Evolutionary conservation across 2,888 invertebrate genomes (phyloP), one percentile per base, ranked within the genome.

Genomic region (Euphydryas editha): DNA sequence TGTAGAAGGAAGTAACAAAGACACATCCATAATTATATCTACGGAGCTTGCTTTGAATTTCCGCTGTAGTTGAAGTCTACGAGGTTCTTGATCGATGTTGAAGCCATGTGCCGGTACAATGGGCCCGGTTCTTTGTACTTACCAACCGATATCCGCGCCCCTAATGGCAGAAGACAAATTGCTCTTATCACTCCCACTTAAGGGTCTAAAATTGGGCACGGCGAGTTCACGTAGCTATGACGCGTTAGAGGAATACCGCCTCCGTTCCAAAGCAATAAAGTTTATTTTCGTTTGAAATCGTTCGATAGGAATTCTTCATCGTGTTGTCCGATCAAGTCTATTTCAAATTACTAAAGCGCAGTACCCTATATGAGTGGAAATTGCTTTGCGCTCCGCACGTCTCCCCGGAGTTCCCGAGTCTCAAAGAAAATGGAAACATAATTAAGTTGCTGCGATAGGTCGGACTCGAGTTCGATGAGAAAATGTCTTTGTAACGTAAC

Each of bases 131-230:
- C 54, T 49, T 62, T 39, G 37, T 39, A 62, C 56, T 58, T 36
- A 51, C 37, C 66, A 46, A 37, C 18, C 46, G 15, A 56, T 44
- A 44, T 58, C 60, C 62, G 58, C 65, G 66, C 64, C 68, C 69
- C 68, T 69, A 67, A 70, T 70, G 67, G 72, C 71, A 63, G 65
- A 62, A 71, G 73, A 72, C 75, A 74, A 74, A 74, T 73, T 72
- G 70, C 73, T 68, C 71, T 73, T 72, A 74, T 75, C 75, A 71
- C 68, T 72, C 67, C 72, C 71, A 68, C 70, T 72, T 70, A 68
- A 73, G 70, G 70, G 65, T 68, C 58, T 70, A 62, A 59, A 57
- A 67, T 57, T 68, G 68, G 71, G 68, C 63, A 65, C 56, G 60
- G 51, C 65, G 42, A 42, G 51, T 20, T 44, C 59, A 49, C 39